Evolutionary conservation across 1,140 invertebrate genomes (phyloP), one percentile per base, ranked within the genome.

Genomic region (Carposina sasakii): DNA sequence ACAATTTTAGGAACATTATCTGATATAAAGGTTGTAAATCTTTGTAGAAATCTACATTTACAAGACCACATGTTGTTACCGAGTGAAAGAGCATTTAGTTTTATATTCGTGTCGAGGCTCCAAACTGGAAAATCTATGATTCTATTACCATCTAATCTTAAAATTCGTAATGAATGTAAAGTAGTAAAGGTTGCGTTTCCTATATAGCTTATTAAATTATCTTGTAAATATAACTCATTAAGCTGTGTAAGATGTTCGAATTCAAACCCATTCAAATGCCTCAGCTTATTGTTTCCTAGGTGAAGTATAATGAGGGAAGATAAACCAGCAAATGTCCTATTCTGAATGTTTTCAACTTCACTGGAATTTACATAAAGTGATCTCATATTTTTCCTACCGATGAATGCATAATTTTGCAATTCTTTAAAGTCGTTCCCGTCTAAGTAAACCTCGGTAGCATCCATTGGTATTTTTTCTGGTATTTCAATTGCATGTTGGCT

Each of bases 291-390:
- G 69, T 95, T 90, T 71, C 95, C 93, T 34, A 98, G 87, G 81
- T 97, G 93, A 6, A 98, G 86, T 45, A 89, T 88, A 81, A 93
- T 90, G 33, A 98, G 87, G 28, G 92, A 90, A 53, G 91, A 91
- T 60, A 98, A 85, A 19, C 95, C 94, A 68, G 96, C 96, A 77
- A 97, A 97, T 9, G 96, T 97, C 53, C 93, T 91, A 77, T 98
- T 97, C 69, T 95, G 93, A 63, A 98, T 96, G 44, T 89, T 90
- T 57, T 94, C 92, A 53, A 98, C 91, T 43, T 90, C 88, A 67
- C 93, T 96, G 41, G 88, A 90, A 83, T 98, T 98, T 47, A 97
- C 92, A 78, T 91, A 96, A 9, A 98, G 81, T 12, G 92, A 90
- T 58, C 91, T 88, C 88, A 97, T 91, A 78, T 96, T 96, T 85